Percentiles rank a stretch among this genome's conserved stretches.
These are phyloP conservation scores for Myrmecophaga tridactyla DNA, from an alignment of 2,113 vertebrate genomes.

Conservation along the genomic window DNA sequence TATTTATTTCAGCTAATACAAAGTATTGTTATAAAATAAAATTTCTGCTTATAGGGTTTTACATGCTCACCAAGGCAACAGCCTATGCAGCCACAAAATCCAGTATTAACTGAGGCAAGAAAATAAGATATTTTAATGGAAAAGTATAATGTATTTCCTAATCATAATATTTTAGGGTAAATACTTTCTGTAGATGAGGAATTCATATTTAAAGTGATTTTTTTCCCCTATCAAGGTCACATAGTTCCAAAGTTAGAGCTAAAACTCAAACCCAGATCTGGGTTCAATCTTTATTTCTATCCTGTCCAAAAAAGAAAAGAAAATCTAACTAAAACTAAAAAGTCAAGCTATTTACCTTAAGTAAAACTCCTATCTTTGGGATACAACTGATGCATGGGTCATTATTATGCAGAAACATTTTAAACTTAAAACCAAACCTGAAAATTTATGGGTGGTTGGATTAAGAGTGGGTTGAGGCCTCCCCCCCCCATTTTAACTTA, in stretches of 20 bases:
- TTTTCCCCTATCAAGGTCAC: not conserved
- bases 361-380: not conserved
- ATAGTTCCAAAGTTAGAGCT: not conserved
- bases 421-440: not conserved
- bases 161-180: not conserved
- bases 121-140: conserved; percentile 2
- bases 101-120: conserved; percentile 15
- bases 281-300: not conserved
- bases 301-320: not conserved
- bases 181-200: conserved; percentile 31
- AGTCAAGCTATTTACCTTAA: not conserved
- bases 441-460: not conserved
- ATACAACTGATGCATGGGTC: not conserved
- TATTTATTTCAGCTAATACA: not conserved
- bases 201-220: not conserved
- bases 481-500: not conserved
- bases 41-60: not conserved
- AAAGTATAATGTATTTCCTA: not conserved
- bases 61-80: not conserved
- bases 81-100: not conserved
- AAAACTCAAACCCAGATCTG: not conserved
- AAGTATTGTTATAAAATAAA: not conserved
- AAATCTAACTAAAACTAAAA: conserved; percentile 1
- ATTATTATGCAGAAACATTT: not conserved
- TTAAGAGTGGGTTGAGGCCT: not conserved